These are phyloP conservation scores for Turdus rufiventris DNA, from an alignment of 2,113 vertebrate genomes.

Conservation along the genomic window DNA sequence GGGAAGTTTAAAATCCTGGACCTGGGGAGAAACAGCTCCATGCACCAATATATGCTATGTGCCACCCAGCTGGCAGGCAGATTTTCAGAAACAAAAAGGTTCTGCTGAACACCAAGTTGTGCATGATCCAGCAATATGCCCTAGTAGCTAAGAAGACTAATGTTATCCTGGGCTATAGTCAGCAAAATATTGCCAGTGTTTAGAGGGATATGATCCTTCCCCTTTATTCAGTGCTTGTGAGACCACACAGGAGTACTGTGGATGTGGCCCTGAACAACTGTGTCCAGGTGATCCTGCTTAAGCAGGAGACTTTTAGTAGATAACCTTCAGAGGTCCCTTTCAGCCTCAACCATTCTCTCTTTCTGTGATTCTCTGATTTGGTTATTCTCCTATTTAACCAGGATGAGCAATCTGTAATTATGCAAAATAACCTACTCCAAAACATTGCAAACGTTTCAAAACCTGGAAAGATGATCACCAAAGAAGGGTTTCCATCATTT, in stretches of 20 bases:
- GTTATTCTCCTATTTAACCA: background rate
- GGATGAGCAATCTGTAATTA: background rate
- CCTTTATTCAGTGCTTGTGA: background rate
- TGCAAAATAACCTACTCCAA: background rate
- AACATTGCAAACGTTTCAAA: background rate
- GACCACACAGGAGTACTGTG: background rate
- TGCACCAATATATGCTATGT: fast-evolving
- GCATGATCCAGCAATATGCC: background rate
- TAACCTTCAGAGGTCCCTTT: background rate
- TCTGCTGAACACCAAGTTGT: background rate
- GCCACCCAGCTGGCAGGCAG: background rate
- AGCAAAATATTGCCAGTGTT: background rate
- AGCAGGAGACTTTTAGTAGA: background rate
- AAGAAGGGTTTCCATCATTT: background rate
- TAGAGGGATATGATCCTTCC: background rate
- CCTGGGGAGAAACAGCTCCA: background rate
- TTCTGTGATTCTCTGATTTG: background rate
- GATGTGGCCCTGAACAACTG: background rate
- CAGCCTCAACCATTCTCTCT: background rate
- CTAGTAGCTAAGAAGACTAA: background rate
- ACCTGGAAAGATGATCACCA: fast-evolving
- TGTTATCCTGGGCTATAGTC: background rate
- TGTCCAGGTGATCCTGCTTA: background rate
- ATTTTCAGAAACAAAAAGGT: background rate
- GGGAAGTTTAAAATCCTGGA: background rate